Base-by-base conservation (phyloP, 2,797 vertebrate genomes). In the Halcyon badia region DNA sequence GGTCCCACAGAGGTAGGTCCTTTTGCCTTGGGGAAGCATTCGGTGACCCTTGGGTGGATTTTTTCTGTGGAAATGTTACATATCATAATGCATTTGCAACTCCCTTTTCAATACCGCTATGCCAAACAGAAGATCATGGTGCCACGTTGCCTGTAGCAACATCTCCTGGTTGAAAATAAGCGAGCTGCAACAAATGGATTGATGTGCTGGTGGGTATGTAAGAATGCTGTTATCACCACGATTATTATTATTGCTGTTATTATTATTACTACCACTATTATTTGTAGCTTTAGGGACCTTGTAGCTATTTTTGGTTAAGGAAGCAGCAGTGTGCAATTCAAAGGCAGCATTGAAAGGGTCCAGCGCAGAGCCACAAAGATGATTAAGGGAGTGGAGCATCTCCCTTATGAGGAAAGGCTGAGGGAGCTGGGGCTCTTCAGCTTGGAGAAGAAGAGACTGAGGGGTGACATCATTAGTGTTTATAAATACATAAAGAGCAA, bases 101-200 rank as follows among this genome's bases (percentile, higher is more conserved):
- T 87, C 62, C 33, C 39, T 90, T 49, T 37, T 51, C 56, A 69
- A 1, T 46, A 39, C 46, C 60, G 51, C 73, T 48, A 21, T 52
- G 73, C 60, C 60, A 51, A 69, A 28, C 24, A 42, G 56, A 16
- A 28, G 44, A 26, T 57, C 3, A 0, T 35, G 3, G 64, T 62
- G 61, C 65, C 14, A 8, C 5, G 82, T 83, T 87, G 85, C 85
- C 85, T 37, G 20, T 89, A 73, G 85, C 91, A 94, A 84, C 85
- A 2, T 9, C 75, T 79, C 69, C 71, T 39, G 33, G 31, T 35
- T 81, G 65, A 41, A 89, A 81, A 69, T 30, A 65, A 65, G 44
- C 1, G 2, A 76, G 26, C 58, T 72, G 64, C 0, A 1, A 69
- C 28, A 49, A 64, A 56, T 0, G 1, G 42, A 8, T 52, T 8